phyloP scores from a whole-genome alignment of 2,797 vertebrate genomes.

The Notolabrus celidotus region DNA sequence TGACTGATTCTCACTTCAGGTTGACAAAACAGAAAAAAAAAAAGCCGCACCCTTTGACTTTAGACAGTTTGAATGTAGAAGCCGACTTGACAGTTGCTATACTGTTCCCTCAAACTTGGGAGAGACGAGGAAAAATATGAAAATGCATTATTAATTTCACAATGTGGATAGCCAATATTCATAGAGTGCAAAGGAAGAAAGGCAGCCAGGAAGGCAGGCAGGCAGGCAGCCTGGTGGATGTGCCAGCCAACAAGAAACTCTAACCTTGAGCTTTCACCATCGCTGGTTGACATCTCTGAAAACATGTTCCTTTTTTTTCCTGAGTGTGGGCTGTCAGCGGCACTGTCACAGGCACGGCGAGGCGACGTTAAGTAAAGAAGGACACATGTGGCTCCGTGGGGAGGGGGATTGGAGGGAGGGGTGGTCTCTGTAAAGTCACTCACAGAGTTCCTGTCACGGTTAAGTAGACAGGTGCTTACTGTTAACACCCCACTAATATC shows the following conservation, averaged over 20 bases:
- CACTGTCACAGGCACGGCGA: constrained; percentile 78
- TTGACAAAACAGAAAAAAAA: constrained; percentile 62
- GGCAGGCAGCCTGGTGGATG: constrained; percentile 52
- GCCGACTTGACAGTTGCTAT: constrained; percentile 75
- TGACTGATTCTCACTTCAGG: constrained; percentile 65
- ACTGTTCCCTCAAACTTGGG: constrained; percentile 54
- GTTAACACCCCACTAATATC: constrained; percentile 97
- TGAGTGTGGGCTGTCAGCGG: constrained; percentile 83
- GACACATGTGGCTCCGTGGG: constrained; percentile 90
- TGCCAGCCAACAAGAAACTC: constrained; percentile 67
- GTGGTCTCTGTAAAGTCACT: constrained; percentile 93
- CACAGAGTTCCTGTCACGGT: constrained; percentile 95
- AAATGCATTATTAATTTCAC: constrained; percentile 82
- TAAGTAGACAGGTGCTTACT: constrained; percentile 98
- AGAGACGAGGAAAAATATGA: constrained; percentile 37
- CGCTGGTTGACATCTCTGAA: constrained; percentile 78
- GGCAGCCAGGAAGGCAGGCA: constrained; percentile 44
- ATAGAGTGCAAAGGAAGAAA: constrained; percentile 55
- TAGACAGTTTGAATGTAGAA: constrained; percentile 72
- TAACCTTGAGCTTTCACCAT: constrained; percentile 85
- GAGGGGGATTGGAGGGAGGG: constrained; percentile 75
- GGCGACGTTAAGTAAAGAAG: constrained; percentile 91
- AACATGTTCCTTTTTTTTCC: constrained; percentile 78
- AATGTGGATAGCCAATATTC: constrained; percentile 74
- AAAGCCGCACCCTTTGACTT: constrained; percentile 73